Evolutionary conservation across 1,140 invertebrate species (phyloP).

Genomic region (Tetramorium parvispinum): DNA sequence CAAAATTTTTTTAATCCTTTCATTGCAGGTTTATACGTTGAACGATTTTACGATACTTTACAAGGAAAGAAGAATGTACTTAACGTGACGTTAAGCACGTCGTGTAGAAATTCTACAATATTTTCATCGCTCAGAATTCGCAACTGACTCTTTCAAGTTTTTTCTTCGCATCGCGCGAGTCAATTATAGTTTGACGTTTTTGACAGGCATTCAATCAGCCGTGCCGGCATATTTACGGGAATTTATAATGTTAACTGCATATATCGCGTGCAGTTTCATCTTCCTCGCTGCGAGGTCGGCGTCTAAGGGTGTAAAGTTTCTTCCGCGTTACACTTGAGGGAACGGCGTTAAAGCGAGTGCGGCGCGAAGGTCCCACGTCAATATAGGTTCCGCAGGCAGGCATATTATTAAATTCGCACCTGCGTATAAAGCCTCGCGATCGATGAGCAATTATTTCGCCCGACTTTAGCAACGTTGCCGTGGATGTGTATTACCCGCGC

Average conservation of each 20-base stretch:
- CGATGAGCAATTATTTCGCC: conserved; percentile 63
- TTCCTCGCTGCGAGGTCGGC: background rate
- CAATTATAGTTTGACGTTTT: conserved; percentile 31
- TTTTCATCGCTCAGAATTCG: background rate
- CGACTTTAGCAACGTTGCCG: conserved; percentile 19
- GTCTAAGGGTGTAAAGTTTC: conserved; percentile 32
- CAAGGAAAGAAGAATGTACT: background rate
- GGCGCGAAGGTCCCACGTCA: conserved; percentile 38
- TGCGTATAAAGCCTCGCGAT: conserved; percentile 24
- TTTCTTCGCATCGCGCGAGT: background rate
- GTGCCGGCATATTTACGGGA: background rate
- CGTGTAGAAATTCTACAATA: background rate
- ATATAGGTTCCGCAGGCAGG: conserved; percentile 24
- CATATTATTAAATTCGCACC: conserved; percentile 62
- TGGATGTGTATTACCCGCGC: conserved; percentile 65
- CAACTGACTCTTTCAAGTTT: background rate
- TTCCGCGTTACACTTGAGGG: conserved; percentile 9
- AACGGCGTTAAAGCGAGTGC: background rate
- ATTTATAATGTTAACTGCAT: background rate
- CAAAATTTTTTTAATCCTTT: background rate
- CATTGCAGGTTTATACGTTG: background rate
- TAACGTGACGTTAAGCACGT: background rate
- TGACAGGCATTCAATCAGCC: background rate
- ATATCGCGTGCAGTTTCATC: conserved; percentile 19
- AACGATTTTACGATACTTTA: background rate